phyloP scores from a whole-genome alignment of 1,140 invertebrate genomes.

The Nasonia vitripennis region DNA sequence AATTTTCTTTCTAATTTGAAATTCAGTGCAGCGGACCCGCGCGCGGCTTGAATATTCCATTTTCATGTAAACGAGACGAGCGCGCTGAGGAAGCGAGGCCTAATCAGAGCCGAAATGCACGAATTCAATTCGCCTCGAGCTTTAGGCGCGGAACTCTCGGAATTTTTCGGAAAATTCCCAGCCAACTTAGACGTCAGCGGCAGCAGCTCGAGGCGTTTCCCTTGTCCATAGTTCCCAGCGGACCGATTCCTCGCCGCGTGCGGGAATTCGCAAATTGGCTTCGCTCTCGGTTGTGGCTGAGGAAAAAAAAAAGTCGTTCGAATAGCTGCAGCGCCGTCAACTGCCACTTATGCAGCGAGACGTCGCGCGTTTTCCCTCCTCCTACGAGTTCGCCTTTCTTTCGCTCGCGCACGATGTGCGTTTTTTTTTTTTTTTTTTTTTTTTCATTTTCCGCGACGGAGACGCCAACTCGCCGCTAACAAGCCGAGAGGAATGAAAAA shows the following conservation, averaged over 20 bases:
- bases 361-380: background rate
- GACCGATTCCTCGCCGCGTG: constrained; percentile 37
- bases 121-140: background rate
- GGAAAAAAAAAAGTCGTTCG: constrained; percentile 52
- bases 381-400: background rate
- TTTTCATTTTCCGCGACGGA: background rate
- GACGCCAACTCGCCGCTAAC: constrained; percentile 27
- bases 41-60: background rate
- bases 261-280: constrained; percentile 63
- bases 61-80: background rate
- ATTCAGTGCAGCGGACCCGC: background rate
- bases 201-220: background rate
- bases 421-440: background rate
- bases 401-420: background rate
- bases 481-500: constrained; percentile 21
- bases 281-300: constrained; percentile 29
- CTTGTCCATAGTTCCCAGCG: background rate
- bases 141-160: background rate
- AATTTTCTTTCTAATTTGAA: background rate
- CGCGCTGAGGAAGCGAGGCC: no score
- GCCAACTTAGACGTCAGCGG: background rate
- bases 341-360: constrained; percentile 7
- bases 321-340: constrained; percentile 29
- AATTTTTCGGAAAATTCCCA: background rate
- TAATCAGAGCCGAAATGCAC: background rate